Conservation (phyloP, 2,113 vertebrate species). For the Scopus umbretta region DNA sequence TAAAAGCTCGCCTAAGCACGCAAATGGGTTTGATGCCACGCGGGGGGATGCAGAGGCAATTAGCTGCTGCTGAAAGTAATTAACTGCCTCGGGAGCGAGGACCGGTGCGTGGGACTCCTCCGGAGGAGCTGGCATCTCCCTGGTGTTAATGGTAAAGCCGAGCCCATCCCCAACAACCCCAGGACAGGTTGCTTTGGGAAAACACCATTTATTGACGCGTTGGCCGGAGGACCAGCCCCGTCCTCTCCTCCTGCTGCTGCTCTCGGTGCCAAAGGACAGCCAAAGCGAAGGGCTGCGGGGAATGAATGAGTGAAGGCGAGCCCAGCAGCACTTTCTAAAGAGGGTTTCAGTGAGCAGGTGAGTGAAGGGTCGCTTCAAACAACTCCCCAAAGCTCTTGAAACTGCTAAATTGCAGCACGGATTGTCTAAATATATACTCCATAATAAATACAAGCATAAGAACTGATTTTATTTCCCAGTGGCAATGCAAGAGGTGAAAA, state of each 20-base stretch:
- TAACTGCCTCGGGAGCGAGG: background rate
- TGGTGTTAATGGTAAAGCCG: background rate
- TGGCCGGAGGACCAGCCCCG: fast-evolving
- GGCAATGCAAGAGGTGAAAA: background rate
- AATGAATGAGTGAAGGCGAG: background rate
- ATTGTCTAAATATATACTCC: background rate
- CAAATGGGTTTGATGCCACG: background rate
- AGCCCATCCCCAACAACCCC: background rate
- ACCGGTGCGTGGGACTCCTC: fast-evolving
- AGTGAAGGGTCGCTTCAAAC: background rate
- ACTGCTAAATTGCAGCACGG: background rate
- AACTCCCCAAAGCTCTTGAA: fast-evolving
- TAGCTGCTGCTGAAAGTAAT: background rate
- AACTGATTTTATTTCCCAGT: background rate
- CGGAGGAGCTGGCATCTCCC: background rate
- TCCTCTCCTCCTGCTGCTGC: background rate
- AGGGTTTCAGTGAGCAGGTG: background rate
- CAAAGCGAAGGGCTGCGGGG: fast-evolving
- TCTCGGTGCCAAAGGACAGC: background rate
- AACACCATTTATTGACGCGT: fast-evolving
- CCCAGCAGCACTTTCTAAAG: background rate
- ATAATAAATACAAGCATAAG: conserved; percentile 38
- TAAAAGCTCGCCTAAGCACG: background rate
- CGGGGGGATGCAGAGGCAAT: background rate
- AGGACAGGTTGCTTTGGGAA: background rate